A percentile compares a stretch with the other conserved stretches of the same genome.
phyloP scores from a whole-genome alignment of 2,797 vertebrate species.

The Malurus splendens region DNA sequence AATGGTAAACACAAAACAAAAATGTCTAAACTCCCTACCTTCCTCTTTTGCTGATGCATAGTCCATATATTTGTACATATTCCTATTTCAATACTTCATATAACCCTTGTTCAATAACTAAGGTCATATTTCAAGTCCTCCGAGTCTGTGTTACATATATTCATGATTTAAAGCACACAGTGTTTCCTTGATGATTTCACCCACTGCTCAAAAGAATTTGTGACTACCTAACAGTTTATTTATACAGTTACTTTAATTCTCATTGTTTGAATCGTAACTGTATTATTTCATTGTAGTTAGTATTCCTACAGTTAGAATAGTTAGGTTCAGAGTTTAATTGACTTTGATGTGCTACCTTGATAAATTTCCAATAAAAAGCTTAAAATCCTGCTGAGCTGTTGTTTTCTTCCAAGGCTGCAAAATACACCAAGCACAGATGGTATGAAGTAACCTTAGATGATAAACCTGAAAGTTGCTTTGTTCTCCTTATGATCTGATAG shows the following conservation, averaged over 20 bases:
- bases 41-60: background rate
- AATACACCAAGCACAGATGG: background rate
- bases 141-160: background rate
- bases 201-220: background rate
- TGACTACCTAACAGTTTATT: background rate
- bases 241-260: background rate
- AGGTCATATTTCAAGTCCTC: background rate
- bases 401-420: background rate
- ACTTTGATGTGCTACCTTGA: background rate
- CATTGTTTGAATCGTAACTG: background rate
- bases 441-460: background rate
- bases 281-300: background rate
- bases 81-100: background rate
- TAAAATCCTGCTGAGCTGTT: background rate
- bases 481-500: background rate
- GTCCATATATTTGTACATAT: rapidly evolving
- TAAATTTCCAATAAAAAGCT: background rate
- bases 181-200: background rate
- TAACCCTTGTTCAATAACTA: background rate
- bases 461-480: background rate
- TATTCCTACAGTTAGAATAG: background rate
- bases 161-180: background rate
- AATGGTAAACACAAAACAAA: background rate
- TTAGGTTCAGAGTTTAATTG: background rate
- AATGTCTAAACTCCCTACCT: background rate